Evolutionary conservation across 2,888 invertebrate species (phyloP).

Genomic region (Sarcophaga variegata): DNA sequence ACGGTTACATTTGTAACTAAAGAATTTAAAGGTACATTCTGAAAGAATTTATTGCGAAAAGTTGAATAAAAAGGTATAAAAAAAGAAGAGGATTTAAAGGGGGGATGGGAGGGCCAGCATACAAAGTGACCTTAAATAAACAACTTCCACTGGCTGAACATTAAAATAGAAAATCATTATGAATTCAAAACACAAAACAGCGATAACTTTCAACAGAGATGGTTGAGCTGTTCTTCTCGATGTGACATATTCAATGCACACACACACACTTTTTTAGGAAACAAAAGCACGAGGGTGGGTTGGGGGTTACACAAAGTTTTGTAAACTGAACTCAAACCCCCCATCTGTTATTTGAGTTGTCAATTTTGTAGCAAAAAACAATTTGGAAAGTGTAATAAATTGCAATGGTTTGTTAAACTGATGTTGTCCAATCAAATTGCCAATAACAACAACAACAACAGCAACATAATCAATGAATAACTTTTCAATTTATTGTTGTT

Average conservation of each 20-base stretch:
- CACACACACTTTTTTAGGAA: background rate
- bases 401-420: conserved; percentile 68
- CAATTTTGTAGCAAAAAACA: background rate
- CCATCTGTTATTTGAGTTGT: background rate
- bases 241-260: conserved; percentile 64
- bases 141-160: conserved; percentile 47
- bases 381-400: conserved; percentile 67
- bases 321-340: conserved; percentile 7
- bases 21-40: conserved; percentile 30
- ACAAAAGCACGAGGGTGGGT: background rate
- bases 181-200: conserved; percentile 64
- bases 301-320: conserved; percentile 1
- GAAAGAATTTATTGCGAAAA: conserved; percentile 51
- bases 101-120: background rate
- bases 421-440: conserved; percentile 70
- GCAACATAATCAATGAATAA: conserved; percentile 60
- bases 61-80: background rate
- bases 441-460: background rate
- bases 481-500: conserved; percentile 16
- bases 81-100: background rate
- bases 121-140: conserved; percentile 57
- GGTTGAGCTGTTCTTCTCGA: conserved; percentile 7
- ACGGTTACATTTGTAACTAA: conserved; percentile 12
- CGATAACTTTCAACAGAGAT: conserved; percentile 61
- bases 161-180: conserved; percentile 64